phyloP scores from a whole-genome alignment of 2,113 vertebrate genomes.

The Cyanoramphus novaezelandiae region DNA sequence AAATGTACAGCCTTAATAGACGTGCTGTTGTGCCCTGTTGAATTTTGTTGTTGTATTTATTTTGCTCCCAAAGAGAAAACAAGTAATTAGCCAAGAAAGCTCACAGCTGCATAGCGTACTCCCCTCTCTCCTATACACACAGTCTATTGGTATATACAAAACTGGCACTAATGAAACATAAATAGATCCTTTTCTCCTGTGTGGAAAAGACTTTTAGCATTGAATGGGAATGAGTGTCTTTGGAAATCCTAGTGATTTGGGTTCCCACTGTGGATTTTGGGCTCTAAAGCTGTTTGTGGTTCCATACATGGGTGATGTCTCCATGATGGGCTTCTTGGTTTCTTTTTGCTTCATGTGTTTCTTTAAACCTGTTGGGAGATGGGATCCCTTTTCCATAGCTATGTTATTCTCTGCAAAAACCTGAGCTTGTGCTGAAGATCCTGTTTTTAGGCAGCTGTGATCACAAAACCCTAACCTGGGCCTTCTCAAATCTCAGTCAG shows the following conservation, averaged over 20 bases:
- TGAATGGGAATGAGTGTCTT: slow-evolving; percentile 11
- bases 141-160: slow-evolving; percentile 51
- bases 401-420: not conserved
- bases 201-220: slow-evolving; percentile 20
- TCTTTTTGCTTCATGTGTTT: not conserved
- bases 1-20: slow-evolving; percentile 52
- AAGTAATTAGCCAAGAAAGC: slow-evolving; percentile 69
- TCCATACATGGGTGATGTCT: accelerated
- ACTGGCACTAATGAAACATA: slow-evolving; percentile 58
- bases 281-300: not conserved
- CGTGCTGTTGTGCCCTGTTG: slow-evolving; percentile 52
- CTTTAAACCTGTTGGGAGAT: not conserved
- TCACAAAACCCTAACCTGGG: not conserved
- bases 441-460: not conserved
- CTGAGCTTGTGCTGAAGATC: not conserved
- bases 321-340: not conserved
- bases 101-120: slow-evolving; percentile 59
- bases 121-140: slow-evolving; percentile 45
- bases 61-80: slow-evolving; percentile 65
- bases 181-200: slow-evolving; percentile 60
- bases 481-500: not conserved
- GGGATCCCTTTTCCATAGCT: not conserved
- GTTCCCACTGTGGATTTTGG: not conserved
- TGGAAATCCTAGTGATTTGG: not conserved
- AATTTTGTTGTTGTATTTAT: slow-evolving; percentile 71